Evolutionary conservation across 2,113 vertebrate species (phyloP), one percentile per base, ranked within the genome.

Genomic region (Stomatorhinus ivindoensis): DNA sequence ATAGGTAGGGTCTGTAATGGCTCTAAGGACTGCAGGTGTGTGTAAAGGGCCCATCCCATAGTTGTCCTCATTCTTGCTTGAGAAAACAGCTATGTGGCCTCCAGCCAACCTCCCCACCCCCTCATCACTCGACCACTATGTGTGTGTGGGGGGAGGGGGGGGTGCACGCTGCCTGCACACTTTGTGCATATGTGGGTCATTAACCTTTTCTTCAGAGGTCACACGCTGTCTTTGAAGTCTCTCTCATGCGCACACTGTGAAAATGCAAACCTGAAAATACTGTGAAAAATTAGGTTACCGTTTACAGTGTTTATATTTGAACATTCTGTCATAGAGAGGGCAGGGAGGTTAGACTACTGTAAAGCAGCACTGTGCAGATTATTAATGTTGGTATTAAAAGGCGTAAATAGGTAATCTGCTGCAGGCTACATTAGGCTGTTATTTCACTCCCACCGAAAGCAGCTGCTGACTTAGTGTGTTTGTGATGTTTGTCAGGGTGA

Each of bases 401-500:
- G n/a, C 53, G 0, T 31, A 86, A 31, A 39, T 31, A 31, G 50
- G 51, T 87, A 35, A n/a, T 27, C 24, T 87, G 86, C 50, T 53
- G 46, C 19, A 48, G 46, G 48, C 85, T 35, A 39, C 5, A 3
- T 55, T 3, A 87, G 86, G 10, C 7, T 44, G 19, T 61, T n/a
- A 58, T 61, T 44, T 47, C 13, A 73, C 58, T 21, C 42, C 84
- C 44, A 84, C 21, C 44, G 21, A 69, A 86, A 83, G 55, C 39
- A 24, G 31, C 44, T 50, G 58, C 27, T 86, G 83, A 69, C 84
- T 48, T 19, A 15, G 47, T 50, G 9, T 19, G 55, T 15, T 27
- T 69, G 83, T 19, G 83, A 76, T 31, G 42, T 51, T 53, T 82
- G 55, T 50, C 48, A 53, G 46, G 24, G 13, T n/a, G 35, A 94